Evolutionary conservation across 2,113 vertebrate genomes (phyloP), one percentile per base, ranked within the genome.

Genomic region (Dasyornis broadbenti): DNA sequence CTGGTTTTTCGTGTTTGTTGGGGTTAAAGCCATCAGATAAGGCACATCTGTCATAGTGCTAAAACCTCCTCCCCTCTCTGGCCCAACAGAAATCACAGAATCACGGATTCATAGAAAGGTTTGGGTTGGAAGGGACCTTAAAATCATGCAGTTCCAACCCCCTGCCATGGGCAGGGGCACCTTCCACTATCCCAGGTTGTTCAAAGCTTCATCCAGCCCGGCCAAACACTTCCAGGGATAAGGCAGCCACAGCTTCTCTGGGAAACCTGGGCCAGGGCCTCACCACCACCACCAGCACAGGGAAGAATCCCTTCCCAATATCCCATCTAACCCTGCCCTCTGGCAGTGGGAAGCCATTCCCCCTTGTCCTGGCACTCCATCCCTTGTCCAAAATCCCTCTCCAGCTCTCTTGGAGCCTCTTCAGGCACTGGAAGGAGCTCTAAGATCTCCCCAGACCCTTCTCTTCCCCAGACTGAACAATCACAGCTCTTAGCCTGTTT

Each of bases 341-440:
- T 76, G 47, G 16, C 39, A 61, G 4, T 35, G 4, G 16, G 17
- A 35, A 82, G 14, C 11, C 20, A 35, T 54, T 76, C 18, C 21
- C 24, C 28, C 22, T 40, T 11, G 35, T 76, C 0, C n/a, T 61
- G 17, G 10, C 39, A 0, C 28, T 75, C 47, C 40, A 47, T 30
- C 6, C 40, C 30, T 40, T 45, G 6, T 31, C 17, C 33, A 0
- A 2, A 20, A 14, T 35, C n/a, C 11, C 11, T 69, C 70, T 42
- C 40, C 70, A 61, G 30, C 35, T 61, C 47, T 76, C 26, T 5
- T 76, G 40, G 24, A 82, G 30, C 26, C 35, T 4, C 35, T 82
- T 61, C 0, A 27, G 40, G 21, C 21, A 10, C 40, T 40, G 40
- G 15, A 69, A 69, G 4, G 10, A 3, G 0, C 22, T 54, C 47